Evolutionary conservation across 2,888 invertebrate genomes (phyloP), one percentile per base, ranked within the genome.

Genomic region (Melipona bicolor): DNA sequence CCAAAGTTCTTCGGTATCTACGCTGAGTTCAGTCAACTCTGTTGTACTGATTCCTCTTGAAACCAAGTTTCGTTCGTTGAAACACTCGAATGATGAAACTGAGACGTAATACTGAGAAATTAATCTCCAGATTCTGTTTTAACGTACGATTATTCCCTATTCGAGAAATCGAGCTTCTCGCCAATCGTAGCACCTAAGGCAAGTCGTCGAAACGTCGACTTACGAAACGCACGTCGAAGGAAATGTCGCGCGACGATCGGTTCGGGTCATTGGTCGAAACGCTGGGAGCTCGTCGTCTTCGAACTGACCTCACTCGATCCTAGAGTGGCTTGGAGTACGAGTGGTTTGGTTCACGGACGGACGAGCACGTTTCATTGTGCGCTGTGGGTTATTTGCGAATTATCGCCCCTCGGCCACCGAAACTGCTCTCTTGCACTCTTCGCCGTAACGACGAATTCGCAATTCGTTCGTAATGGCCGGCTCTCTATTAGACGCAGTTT

Each of bases 371-470:
- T 83, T 72, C 77, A 67, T 69, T 69, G 81, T 77, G 88, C 79
- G 81, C 79, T 43, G 43, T 43, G 86, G 83, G 83, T 77, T 81
- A 82, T 83, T 89, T 89, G 81, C 83, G 85, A 88, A 88, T 88
- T 88, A 88, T 88, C 88, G 75, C 79, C 86, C 79, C 86, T 87
- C 74, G 61, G 78, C 81, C 81, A 69, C 79, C 89, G 78, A 88
- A 88, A 89, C 77, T 82, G 79, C 83, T 87, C 88, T 80, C 83
- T 83, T 81, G 78, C 83, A 79, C 89, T 85, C 81, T 89, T 85
- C 78, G 65, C 76, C 81, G 85, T 87, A 85, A 87, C 87, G 82
- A 81, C 81, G 80, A 64, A 36, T 82, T 82, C 77, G 84, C 89
- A 87, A 88, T 87, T 88, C 84, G 79, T 59, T 75, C 74, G 89